A percentile compares a stretch with the other conserved stretches of the same genome.
phyloP scores from a whole-genome alignment of 2,797 vertebrate species.

The Galaxias olidus region DNA sequence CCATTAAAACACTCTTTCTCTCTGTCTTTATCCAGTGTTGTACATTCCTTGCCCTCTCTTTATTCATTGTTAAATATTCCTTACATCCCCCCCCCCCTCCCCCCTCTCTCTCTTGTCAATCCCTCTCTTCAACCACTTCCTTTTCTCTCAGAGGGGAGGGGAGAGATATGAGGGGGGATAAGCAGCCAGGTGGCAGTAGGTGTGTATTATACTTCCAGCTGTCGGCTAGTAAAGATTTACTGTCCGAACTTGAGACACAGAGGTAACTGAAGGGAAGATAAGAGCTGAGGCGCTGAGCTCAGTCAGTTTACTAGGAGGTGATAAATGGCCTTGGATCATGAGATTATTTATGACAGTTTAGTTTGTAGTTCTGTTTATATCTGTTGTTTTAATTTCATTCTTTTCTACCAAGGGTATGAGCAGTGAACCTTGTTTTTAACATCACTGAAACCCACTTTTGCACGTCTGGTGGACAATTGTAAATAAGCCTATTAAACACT shows the following conservation, averaged over 20 bases:
- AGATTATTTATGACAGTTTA: too few relatives aligned
- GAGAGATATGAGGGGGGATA: slow-evolving; percentile 52
- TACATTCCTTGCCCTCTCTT: slow-evolving; percentile 25
- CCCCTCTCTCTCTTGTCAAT: neutral
- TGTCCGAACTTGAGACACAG: slow-evolving; percentile 23
- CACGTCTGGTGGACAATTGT: too few relatives aligned
- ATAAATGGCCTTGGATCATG: slow-evolving; percentile 3
- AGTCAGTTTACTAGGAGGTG: slow-evolving; percentile 14
- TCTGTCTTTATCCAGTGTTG: slow-evolving; percentile 14
- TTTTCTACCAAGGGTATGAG: slow-evolving; percentile 18
- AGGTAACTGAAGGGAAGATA: slow-evolving; percentile 46
- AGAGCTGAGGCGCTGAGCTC: slow-evolving; percentile 39
- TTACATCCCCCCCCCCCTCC: slow-evolving; percentile 14
- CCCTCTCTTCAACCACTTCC: slow-evolving; percentile 3
- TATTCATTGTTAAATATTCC: slow-evolving; percentile 26
- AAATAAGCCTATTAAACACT: too few relatives aligned
- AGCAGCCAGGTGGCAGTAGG: slow-evolving; percentile 53
- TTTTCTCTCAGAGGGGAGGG: slow-evolving; percentile 38
- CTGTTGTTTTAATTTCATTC: slow-evolving; percentile 14
- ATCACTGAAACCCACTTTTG: too few relatives aligned
- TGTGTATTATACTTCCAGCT: slow-evolving; percentile 45
- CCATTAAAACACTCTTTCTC: neutral
- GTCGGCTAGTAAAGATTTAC: slow-evolving; percentile 47
- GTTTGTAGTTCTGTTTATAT: neutral
- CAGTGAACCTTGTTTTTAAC: neutral